These are phyloP conservation scores for Trissolcus japonicus DNA, from an alignment of 2,888 invertebrate species.

Conservation along the genomic window DNA sequence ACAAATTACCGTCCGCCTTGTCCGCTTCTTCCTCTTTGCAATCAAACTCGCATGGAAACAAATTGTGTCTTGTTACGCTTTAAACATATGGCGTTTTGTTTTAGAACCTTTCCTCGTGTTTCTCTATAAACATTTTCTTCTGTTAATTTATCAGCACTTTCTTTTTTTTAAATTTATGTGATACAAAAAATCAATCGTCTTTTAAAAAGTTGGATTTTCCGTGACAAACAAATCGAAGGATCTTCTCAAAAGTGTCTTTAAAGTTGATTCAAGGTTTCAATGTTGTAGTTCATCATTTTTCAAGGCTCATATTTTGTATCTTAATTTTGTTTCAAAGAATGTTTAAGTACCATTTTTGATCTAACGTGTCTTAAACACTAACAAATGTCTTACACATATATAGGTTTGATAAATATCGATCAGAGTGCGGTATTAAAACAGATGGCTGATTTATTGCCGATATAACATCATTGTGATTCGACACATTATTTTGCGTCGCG, in stretches of 20 bases:
- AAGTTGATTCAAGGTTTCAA: too few species aligned
- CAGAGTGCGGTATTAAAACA: slow-evolving; percentile 7
- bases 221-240: too few species aligned
- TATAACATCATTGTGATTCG: slow-evolving; percentile 22
- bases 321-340: background rate
- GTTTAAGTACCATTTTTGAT: background rate
- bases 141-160: too few species aligned
- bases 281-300: too few species aligned
- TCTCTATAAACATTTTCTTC: too few species aligned
- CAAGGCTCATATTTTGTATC: too few species aligned
- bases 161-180: too few species aligned
- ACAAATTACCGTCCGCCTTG: background rate
- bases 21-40: background rate
- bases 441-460: slow-evolving; percentile 17
- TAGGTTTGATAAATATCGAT: slow-evolving; percentile 13
- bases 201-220: too few species aligned
- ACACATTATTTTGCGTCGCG: slow-evolving; percentile 12
- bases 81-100: background rate
- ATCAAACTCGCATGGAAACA: background rate
- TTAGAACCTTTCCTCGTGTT: background rate
- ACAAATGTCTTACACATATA: background rate
- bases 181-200: too few species aligned
- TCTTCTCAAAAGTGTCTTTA: too few species aligned
- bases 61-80: background rate
- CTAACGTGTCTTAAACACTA: too few species aligned